Conservation (phyloP, 1,140 invertebrate species). For the Drosophila teissieri region DNA sequence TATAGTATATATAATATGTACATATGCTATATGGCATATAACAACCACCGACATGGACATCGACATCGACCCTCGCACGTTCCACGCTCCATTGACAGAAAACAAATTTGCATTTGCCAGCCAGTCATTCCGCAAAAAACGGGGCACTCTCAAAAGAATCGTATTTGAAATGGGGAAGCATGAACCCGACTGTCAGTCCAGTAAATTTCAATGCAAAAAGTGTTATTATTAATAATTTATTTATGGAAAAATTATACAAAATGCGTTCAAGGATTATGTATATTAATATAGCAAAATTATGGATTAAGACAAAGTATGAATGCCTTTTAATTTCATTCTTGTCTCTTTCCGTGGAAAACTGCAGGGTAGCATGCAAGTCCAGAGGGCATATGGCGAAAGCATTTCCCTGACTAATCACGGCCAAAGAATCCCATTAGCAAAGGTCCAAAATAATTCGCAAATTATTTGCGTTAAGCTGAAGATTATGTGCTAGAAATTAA, state of each 20-base stretch:
- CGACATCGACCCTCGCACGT: conserved; percentile 55
- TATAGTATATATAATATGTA: too few species aligned
- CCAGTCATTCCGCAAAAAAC: conserved; percentile 24
- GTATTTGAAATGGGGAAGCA: too few species aligned
- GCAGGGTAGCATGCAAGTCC: not conserved
- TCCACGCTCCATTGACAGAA: conserved; percentile 59
- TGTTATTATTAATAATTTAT: too few species aligned
- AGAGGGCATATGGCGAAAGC: not conserved
- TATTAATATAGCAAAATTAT: too few species aligned
- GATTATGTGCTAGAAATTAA: conserved; percentile 37
- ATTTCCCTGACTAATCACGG: conserved; percentile 16
- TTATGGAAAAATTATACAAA: too few species aligned
- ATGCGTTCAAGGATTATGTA: too few species aligned
- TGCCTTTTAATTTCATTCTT: too few species aligned
- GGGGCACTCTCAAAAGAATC: not conserved
- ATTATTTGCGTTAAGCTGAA: conserved; percentile 31
- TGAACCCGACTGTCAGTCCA: too few species aligned
- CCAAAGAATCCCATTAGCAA: conserved; percentile 39
- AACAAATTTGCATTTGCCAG: conserved; percentile 54
- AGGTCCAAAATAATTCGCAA: conserved; percentile 41
- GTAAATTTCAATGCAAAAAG: too few species aligned
- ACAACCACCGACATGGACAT: conserved; percentile 29
- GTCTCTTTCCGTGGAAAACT: not conserved
- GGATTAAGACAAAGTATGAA: too few species aligned
- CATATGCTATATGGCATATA: conserved; percentile 3